Base-by-base conservation (phyloP, 2,888 invertebrate species). In the Teleogryllus oceanicus region DNA sequence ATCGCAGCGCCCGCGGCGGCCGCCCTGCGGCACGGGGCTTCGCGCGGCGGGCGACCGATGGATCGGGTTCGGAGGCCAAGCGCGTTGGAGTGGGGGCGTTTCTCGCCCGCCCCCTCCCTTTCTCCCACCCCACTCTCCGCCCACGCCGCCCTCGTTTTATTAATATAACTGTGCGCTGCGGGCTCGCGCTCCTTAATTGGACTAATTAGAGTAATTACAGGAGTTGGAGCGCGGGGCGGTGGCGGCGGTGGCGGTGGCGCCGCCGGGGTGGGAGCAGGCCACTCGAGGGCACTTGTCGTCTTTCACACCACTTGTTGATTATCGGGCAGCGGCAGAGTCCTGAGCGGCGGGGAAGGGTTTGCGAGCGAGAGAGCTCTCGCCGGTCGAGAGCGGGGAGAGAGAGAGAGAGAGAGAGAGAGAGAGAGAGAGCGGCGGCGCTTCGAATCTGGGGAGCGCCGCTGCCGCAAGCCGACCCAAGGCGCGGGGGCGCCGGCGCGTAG, bases 201-300 rank as follows among this genome's bases (percentile, higher is more conserved):
- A 78, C 81, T 83, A 82, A 83, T 83, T 82, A 82, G 83, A 81
- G 83, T 83, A 83, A 83, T 84, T 84, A 85, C 83, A 84, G 82
- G 84, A 37, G 37, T 37, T 37, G 37, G 37, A 37, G 8, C 37
- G 37, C 37, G 37, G 37, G 37, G 37, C 37, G 37, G 37, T 8
- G 37, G 8, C 37, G 8, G 37, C 37, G 37, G 37, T 5, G 37
- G 37, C 37, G 37, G 37, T 37, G 37, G 37, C 37, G 37, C 37
- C 37, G 37, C 37, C 37, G 37, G 37, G 82, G 82, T 83, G 76
- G 20, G 78, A 50, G 79, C 82, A 82, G 82, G 81, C 81, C 81
- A 79, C 82, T 78, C 81, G 79, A 81, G 78, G 79, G 18, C 74
- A 80, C 80, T 82, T 80, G 80, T 81, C 80, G 82, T 81, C 81